Base-by-base conservation (phyloP, 2,888 invertebrate genomes). In the Chalcosyrphus nemorum region DNA sequence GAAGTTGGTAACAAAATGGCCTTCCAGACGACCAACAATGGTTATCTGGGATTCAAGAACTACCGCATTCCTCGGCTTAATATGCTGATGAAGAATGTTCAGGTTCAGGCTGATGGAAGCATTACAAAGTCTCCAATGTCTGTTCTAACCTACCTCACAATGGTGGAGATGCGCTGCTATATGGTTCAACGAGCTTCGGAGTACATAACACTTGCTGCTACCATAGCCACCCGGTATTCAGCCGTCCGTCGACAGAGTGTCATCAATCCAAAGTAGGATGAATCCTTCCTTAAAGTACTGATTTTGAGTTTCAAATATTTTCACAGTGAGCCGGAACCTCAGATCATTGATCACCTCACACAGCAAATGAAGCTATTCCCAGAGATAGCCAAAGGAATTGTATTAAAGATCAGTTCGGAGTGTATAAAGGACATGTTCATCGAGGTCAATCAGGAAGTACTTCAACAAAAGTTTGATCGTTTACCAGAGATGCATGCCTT, bases 1-100 rank as follows among this genome's bases (percentile, higher is more conserved):
- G 98, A 98, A 92, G 98, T 99, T 87, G 98, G 98, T 2, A 95
- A 96, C 70, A 98, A 98, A 91, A 93, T 98, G 87, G 98, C 97
- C 66, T 97, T 97, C 94, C 95, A 96, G 88, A 95, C 94, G 1
- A 95, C 95, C 24, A 98, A 99, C 90, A 98, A 99, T 91, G 98
- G 99, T 0, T 99, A 95, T 91, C 93, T 99, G 21, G 96, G 96
- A 3, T 95, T 99, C 87, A 94, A 97, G 77, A 93, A 96, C 86
- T 95, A 97, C 11, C 93, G 98, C 88, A 96, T 98, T 91, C 98
- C 98, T 0, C 93, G 97, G 80, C 94, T 94, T 7, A 93, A 97
- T 86, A 96, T 99, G 97, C 91, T 99, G 24, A 98, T 98, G 98
- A 96, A 96, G 91, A 96, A 97, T 91, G 94, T 96, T 7, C 94